phyloP scores from a whole-genome alignment of 2,888 invertebrate genomes.

The Diplazon laetatorius region DNA sequence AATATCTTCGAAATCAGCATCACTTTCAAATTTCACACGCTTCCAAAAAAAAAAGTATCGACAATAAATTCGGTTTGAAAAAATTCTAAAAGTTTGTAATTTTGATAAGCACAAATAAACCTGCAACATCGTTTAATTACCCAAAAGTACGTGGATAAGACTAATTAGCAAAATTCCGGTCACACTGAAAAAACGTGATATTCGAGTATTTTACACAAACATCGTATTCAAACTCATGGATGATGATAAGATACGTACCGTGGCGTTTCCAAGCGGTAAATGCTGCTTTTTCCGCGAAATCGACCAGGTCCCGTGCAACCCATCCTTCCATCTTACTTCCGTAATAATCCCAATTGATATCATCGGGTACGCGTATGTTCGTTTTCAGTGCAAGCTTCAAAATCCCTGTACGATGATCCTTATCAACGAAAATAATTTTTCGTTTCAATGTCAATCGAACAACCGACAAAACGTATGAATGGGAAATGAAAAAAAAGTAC shows the following conservation, averaged over 20 bases:
- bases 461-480: not conserved
- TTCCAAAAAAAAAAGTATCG: too few species aligned
- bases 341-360: conserved; percentile 85
- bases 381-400: conserved; percentile 86
- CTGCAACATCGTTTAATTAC: too few species aligned
- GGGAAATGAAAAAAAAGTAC: conserved; percentile 70
- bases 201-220: too few species aligned
- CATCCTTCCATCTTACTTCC: conserved; percentile 89
- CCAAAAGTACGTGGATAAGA: too few species aligned
- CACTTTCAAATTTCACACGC: too few species aligned
- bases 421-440: too few species aligned
- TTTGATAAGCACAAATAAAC: too few species aligned
- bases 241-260: conserved; percentile 82
- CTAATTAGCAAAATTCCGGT: not conserved
- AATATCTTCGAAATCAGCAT: too few species aligned
- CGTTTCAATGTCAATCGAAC: not conserved
- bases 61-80: too few species aligned
- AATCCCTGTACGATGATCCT: conserved; percentile 86
- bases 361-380: conserved; percentile 82
- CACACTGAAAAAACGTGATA: not conserved
- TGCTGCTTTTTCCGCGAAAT: conserved; percentile 88
- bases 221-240: conserved; percentile 6
- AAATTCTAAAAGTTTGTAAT: too few species aligned
- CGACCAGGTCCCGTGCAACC: conserved; percentile 88
- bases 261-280: conserved; percentile 88